Evolutionary conservation across 92 coral and sea anemone species (phyloP).

Genomic region (Zoanthus gigantus): DNA sequence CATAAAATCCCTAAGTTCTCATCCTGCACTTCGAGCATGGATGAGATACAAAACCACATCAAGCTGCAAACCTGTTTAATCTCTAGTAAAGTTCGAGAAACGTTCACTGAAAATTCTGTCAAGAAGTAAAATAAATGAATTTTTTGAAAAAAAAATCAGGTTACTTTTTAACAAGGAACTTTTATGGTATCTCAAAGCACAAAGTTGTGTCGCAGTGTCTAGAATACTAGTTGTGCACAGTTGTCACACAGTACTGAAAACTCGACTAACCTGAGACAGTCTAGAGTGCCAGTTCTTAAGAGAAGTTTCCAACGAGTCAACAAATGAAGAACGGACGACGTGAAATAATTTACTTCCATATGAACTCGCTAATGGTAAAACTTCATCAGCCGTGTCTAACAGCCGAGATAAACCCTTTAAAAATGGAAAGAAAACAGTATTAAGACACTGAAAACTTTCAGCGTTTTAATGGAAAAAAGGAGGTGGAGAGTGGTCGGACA

Average conservation of each 20-base stretch:
- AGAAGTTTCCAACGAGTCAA: slow-evolving; percentile 77
- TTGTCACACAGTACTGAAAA: not conserved
- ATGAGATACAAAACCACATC: not conserved
- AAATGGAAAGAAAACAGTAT: not conserved
- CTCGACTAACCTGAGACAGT: slow-evolving; percentile 67
- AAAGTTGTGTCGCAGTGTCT: too few species aligned
- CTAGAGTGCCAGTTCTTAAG: slow-evolving; percentile 77
- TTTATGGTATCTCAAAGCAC: too few species aligned
- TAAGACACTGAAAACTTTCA: not conserved
- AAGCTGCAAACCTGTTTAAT: not conserved
- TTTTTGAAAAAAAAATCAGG: not conserved
- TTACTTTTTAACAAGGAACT: not conserved
- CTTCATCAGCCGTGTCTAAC: slow-evolving; percentile 78
- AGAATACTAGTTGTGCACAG: too few species aligned
- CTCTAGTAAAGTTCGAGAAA: not conserved
- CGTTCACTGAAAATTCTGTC: not conserved
- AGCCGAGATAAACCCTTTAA: slow-evolving; percentile 74
- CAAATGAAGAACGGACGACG: slow-evolving; percentile 86
- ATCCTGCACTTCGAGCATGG: not conserved
- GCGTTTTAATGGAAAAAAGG: not conserved
- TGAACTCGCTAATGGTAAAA: slow-evolving; percentile 79
- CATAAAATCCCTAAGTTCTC: not conserved
- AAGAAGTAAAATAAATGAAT: not conserved
- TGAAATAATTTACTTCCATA: slow-evolving; percentile 84
- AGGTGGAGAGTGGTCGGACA: not conserved